phyloP scores from a whole-genome alignment of 2,888 invertebrate genomes.

The Helleia helle region DNA sequence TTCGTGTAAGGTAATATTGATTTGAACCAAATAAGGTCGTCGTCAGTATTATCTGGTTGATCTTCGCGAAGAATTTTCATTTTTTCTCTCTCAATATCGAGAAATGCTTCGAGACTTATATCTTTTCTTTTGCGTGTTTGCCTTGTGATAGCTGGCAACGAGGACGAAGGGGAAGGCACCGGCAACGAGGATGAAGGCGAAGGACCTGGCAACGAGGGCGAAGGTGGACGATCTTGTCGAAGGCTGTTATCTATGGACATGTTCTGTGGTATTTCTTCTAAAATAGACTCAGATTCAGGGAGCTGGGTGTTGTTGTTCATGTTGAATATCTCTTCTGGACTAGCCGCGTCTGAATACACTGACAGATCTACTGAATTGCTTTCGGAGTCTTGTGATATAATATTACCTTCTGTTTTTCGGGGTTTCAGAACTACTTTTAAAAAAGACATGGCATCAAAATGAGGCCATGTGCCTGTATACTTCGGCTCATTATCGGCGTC shows the following conservation, averaged over 20 bases:
- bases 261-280: too few species aligned
- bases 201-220: slow-evolving; percentile 16
- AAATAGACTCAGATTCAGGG: too few species aligned
- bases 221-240: slow-evolving; percentile 12
- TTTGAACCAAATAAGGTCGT: slow-evolving; percentile 25
- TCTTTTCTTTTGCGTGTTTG: slow-evolving; percentile 25
- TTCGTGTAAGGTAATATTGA: slow-evolving; percentile 27
- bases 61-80: slow-evolving; percentile 22
- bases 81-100: slow-evolving; percentile 21
- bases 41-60: slow-evolving; percentile 21
- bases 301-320: too few species aligned
- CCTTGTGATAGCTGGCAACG: slow-evolving; percentile 24
- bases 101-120: slow-evolving; percentile 21
- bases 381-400: slow-evolving; percentile 16
- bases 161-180: too few species aligned
- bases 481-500: slow-evolving; percentile 21
- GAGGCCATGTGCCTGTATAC: slow-evolving; percentile 23
- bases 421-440: slow-evolving; percentile 21
- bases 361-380: slow-evolving; percentile 14
- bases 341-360: too few species aligned
- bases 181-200: too few species aligned
- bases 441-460: slow-evolving; percentile 23
- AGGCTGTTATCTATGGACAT: slow-evolving; percentile 14
- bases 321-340: slow-evolving; percentile 13
- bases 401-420: slow-evolving; percentile 22